Evolutionary conservation across 2,888 invertebrate species (phyloP).

Genomic region (Hoplodrina blanda): DNA sequence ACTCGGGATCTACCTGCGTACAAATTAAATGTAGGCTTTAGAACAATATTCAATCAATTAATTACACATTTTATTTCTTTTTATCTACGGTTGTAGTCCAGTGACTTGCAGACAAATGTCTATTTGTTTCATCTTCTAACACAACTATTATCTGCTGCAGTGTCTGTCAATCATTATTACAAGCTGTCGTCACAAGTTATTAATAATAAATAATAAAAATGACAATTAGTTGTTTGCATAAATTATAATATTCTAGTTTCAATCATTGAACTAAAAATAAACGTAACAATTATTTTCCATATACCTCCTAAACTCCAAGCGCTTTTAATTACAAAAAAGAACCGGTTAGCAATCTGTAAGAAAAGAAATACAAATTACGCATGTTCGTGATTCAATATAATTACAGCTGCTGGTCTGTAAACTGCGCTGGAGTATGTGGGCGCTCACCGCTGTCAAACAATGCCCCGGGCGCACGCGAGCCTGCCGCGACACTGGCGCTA

Average conservation of each 20-base stretch:
- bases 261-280: neutral
- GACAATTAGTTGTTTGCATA: too few relatives aligned
- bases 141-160: too few relatives aligned
- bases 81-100: too few relatives aligned
- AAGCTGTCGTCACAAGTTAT: neutral
- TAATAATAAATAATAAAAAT: neutral
- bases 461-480: constrained; percentile 25
- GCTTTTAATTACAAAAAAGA: constrained; percentile 2
- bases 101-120: too few relatives aligned
- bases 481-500: neutral
- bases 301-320: neutral
- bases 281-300: neutral
- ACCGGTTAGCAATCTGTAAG: constrained; percentile 15
- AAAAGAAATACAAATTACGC: constrained; percentile 23
- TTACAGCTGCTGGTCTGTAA: constrained; percentile 8
- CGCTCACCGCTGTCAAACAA: neutral
- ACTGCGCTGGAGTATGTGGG: constrained; percentile 4
- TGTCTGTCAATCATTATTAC: too few relatives aligned
- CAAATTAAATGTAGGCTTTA: too few relatives aligned
- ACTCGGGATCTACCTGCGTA: neutral
- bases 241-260: neutral
- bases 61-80: neutral
- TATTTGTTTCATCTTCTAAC: too few relatives aligned
- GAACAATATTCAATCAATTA: too few relatives aligned
- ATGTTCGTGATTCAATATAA: constrained; percentile 41